phyloP scores from a whole-genome alignment of 2,113 vertebrate genomes.

The Ancistrus triradiatus region DNA sequence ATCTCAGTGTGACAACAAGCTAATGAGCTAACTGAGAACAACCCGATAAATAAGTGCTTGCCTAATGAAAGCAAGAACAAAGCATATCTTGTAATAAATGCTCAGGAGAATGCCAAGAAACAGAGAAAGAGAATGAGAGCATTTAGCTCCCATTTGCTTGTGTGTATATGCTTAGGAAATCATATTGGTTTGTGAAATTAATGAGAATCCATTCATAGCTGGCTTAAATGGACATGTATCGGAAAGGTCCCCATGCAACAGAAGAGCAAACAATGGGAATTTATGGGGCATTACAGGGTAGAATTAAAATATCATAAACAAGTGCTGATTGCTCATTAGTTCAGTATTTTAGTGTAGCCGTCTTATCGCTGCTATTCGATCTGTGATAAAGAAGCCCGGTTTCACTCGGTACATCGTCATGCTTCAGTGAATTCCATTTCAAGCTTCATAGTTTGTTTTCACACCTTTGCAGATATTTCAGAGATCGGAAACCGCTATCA shows the following conservation, averaged over 20 bases:
- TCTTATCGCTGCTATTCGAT: conserved; percentile 4
- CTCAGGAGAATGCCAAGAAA: conserved; percentile 10
- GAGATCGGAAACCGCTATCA: neutral
- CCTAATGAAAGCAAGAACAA: conserved; percentile 31
- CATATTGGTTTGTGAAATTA: conserved; percentile 12
- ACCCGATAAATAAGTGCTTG: conserved; percentile 43
- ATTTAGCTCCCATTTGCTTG: conserved; percentile 25
- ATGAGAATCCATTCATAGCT: conserved; percentile 6
- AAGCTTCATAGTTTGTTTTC: conserved; percentile 10
- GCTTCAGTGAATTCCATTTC: conserved; percentile 16
- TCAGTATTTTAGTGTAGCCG: too few relatives aligned
- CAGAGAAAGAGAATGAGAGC: conserved; percentile 7
- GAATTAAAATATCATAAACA: too few relatives aligned
- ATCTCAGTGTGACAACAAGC: conserved; percentile 39
- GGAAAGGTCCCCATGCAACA: too few relatives aligned
- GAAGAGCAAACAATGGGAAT: too few relatives aligned
- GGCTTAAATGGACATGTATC: too few relatives aligned
- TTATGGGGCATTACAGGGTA: too few relatives aligned
- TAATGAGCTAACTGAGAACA: conserved; percentile 44
- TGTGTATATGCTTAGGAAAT: conserved; percentile 15
- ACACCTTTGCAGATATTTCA: conserved; percentile 22
- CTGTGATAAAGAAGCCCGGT: neutral
- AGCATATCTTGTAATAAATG: neutral
- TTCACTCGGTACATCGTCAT: conserved; percentile 9
- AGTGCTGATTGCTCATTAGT: too few relatives aligned